Evolutionary conservation across 2,888 invertebrate genomes (phyloP), one percentile per base, ranked within the genome.

Genomic region (Xiphydria camelus): DNA sequence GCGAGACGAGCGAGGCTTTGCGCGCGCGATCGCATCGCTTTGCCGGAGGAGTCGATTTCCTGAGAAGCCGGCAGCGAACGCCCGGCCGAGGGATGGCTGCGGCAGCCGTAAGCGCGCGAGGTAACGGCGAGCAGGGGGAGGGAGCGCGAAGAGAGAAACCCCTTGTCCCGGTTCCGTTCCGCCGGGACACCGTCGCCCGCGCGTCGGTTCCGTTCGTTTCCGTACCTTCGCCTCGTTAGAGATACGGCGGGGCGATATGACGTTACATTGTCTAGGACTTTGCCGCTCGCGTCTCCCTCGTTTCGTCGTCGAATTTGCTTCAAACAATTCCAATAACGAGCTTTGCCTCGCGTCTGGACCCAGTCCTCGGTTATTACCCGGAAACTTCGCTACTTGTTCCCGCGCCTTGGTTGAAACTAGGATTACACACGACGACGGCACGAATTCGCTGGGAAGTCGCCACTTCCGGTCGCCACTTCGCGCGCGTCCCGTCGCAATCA

Each of bases 301-400:
- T 7, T 12, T 33, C 32, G 23, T 23, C 5, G 9, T 12, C 41
- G 6, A 41, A 38, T 39, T 37, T 19, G 21, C 41, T 10, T 12
- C 41, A 48, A 47, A 59, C 49, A 57, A 60, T 58, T 51, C 58
- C 53, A 41, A 50, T 57, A 60, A 58, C 54, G 54, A 60, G 58
- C 53, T 57, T 59, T 57, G 47, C 6, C n/a, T n/a, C n/a, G n/a
- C n/a, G n/a, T n/a, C n/a, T n/a, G n/a, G n/a, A n/a, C n/a, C n/a
- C n/a, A n/a, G n/a, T n/a, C n/a, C n/a, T n/a, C n/a, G n/a, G n/a
- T n/a, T n/a, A n/a, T n/a, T n/a, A n/a, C n/a, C n/a, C n/a, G n/a
- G n/a, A n/a, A n/a, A n/a, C n/a, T n/a, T n/a, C n/a, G n/a, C n/a
- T n/a, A n/a, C n/a, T n/a, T n/a, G n/a, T n/a, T n/a, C n/a, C n/a